A percentile compares a stretch with the other conserved stretches of the same genome.
phyloP scores from a whole-genome alignment of 2,797 vertebrate species.

The Gymnothorax reevesii region DNA sequence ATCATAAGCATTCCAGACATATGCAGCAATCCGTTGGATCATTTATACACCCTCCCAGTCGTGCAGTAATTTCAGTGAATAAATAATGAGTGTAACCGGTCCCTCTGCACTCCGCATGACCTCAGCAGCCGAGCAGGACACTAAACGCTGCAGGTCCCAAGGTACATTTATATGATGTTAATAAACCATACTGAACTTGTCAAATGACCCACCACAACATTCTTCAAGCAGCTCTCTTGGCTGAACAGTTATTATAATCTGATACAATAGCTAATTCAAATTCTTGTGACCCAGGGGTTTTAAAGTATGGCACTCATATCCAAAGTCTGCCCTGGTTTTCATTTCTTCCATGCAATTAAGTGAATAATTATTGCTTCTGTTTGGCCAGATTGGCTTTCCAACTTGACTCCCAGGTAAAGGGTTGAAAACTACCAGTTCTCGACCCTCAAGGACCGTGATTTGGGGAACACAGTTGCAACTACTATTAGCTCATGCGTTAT shows the following conservation, averaged over 20 bases:
- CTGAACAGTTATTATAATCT: conserved; percentile 38
- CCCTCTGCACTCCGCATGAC: conserved; percentile 13
- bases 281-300: background rate
- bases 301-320: too few species aligned
- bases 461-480: conserved; percentile 27
- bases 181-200: background rate
- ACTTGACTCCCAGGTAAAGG: too few species aligned
- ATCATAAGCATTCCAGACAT: conserved; percentile 21
- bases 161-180: background rate
- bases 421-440: too few species aligned
- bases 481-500: conserved; percentile 31
- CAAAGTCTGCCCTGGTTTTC: too few species aligned
- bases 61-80: conserved; percentile 26
- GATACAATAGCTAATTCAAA: conserved; percentile 47
- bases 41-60: conserved; percentile 23
- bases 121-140: conserved; percentile 12
- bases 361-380: too few species aligned
- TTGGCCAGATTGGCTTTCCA: too few species aligned
- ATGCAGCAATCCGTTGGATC: conserved; percentile 15
- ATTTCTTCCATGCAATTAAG: too few species aligned
- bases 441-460: too few species aligned
- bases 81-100: conserved; percentile 22
- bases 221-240: background rate
- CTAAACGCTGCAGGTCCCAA: background rate
- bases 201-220: background rate